These are phyloP conservation scores for Calidris pugnax DNA, from an alignment of 2,113 vertebrate species.

Conservation along the genomic window DNA sequence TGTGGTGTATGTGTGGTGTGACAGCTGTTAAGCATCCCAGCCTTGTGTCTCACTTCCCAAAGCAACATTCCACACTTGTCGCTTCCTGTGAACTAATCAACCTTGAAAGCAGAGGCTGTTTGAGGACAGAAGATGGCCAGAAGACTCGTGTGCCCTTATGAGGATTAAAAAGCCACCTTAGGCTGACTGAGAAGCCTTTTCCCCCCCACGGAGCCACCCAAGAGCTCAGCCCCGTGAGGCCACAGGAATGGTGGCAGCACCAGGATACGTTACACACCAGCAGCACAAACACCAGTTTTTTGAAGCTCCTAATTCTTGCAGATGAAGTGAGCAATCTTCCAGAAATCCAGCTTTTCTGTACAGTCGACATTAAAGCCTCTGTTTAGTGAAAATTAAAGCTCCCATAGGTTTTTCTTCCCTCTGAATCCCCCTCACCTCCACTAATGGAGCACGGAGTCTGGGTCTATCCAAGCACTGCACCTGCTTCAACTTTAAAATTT, in stretches of 20 bases:
- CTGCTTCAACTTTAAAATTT: background rate
- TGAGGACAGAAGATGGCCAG: background rate
- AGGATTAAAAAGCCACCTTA: conserved; percentile 24
- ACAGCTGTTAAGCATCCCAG: background rate
- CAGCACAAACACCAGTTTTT: background rate
- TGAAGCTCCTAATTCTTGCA: background rate
- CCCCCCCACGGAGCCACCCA: background rate
- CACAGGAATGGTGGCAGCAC: accelerated
- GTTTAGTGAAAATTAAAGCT: background rate
- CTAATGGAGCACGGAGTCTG: background rate
- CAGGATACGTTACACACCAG: background rate
- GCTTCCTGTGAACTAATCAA: background rate
- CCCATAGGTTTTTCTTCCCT: background rate
- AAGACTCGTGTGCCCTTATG: background rate
- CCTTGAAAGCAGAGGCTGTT: background rate
- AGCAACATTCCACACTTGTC: background rate
- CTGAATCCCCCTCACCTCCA: background rate
- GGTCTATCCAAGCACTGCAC: background rate
- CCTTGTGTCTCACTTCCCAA: background rate
- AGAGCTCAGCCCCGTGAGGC: background rate
- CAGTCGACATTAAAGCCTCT: background rate
- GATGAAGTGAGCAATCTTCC: background rate
- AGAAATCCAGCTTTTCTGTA: background rate
- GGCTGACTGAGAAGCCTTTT: background rate
- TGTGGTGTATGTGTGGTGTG: background rate